Evolutionary conservation across 2,113 vertebrate species (phyloP), one percentile per base, ranked within the genome.

Genomic region (Larimichthys crocea): DNA sequence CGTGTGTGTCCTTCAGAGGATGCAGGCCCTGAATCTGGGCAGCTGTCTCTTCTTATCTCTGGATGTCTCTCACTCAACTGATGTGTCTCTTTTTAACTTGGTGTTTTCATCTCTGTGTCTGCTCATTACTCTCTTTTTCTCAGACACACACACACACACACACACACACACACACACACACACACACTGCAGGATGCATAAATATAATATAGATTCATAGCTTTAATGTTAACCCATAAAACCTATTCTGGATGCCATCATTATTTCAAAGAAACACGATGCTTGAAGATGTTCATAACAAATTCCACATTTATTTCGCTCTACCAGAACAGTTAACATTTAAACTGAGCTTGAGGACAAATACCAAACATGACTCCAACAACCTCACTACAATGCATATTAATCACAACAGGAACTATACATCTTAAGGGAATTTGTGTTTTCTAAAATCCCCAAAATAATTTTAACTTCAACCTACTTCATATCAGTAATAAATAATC

Each of bases 11-110:
- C 69, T 67, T 73, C 26, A 60, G 9, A 62, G 40, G 29, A 26
- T 29, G 48, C 55, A 61, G 31, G 12, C 59, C 2, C 31, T 68
- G 44, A 60, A 59, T 48, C 29, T 9, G 31, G 66, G 65, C 59
- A 44, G 46, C 76, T 26, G 22, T 71, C 65, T 60, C 59, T 52
- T 71, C 42, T 61, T 31, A 61, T 71, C 72, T 64, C 35, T 53
- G 46, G 40, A 48, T 63, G 56, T 44, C 48, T 62, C 17, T 55
- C 15, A 15, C 15, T 48, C n/a, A 4, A 7, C 49, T n/a, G 48
- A 20, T 35, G 12, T 6, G 19, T 56, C 53, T 64, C 7, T 20
- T 24, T 20, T 24, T 44, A 48, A 29, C 6, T 40, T 46, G 2
- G 11, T 10, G 10, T 62, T 20, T 35, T 50, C n/a, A 44, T 62